Conservation (phyloP, 2,888 invertebrate species). For the Cacoxenus indagator region DNA sequence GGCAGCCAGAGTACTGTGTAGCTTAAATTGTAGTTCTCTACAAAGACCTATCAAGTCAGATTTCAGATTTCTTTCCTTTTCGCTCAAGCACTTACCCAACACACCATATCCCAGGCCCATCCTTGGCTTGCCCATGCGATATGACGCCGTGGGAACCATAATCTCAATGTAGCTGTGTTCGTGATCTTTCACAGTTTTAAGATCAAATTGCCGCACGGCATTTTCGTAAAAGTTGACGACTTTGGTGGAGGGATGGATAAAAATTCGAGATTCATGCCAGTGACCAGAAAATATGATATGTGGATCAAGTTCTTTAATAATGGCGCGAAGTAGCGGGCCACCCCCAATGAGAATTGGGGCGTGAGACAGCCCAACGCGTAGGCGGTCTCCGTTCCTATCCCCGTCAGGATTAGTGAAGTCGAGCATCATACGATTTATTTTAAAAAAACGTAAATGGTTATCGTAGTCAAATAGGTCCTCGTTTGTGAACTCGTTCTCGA, state of each 20-base stretch:
- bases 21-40: constrained; percentile 64
- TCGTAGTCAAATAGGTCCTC: constrained; percentile 76
- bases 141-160: constrained; percentile 93
- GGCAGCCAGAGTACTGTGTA: constrained; percentile 69
- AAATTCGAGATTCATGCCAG: constrained; percentile 73
- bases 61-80: not conserved
- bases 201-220: constrained; percentile 60
- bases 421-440: constrained; percentile 80
- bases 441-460: constrained; percentile 78
- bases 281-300: constrained; percentile 80
- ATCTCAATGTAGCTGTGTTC: constrained; percentile 78
- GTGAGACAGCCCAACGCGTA: constrained; percentile 79
- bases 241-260: constrained; percentile 67
- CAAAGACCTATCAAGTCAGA: constrained; percentile 9
- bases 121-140: constrained; percentile 91
- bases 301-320: constrained; percentile 77
- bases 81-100: constrained; percentile 74
- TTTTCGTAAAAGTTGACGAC: constrained; percentile 66
- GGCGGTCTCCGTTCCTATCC: constrained; percentile 60
- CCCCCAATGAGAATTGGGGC: constrained; percentile 74
- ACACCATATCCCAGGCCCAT: constrained; percentile 91
- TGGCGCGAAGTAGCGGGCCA: constrained; percentile 71
- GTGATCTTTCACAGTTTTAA: constrained; percentile 60
- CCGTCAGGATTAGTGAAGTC: constrained; percentile 75
- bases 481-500: constrained; percentile 81